Evolutionary conservation across 2,797 vertebrate genomes (phyloP).

Genomic region (Avahi laniger): DNA sequence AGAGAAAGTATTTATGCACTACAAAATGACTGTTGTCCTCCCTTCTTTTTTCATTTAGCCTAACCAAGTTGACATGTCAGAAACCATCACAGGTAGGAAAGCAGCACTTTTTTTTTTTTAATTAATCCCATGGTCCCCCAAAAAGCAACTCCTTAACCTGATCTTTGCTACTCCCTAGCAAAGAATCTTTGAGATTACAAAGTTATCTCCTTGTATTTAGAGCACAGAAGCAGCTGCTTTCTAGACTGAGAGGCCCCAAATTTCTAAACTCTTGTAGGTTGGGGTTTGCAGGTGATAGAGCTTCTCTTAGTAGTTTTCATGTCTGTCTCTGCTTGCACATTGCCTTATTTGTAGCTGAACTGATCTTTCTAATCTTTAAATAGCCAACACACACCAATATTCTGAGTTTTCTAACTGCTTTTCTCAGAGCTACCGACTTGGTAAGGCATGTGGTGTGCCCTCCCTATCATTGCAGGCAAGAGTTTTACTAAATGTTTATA

Average conservation of each 20-base stretch:
- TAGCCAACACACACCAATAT: neutral
- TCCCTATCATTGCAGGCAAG: neutral
- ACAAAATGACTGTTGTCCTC: neutral
- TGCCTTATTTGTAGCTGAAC: neutral
- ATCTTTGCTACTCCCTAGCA: constrained; percentile 1
- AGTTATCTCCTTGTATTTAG: constrained; percentile 13
- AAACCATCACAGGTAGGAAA: neutral
- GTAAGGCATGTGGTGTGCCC: neutral
- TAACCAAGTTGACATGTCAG: neutral
- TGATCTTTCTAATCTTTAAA: constrained; percentile 16
- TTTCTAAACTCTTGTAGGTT: neutral
- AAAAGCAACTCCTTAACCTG: neutral
- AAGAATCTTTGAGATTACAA: neutral
- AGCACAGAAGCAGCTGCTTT: neutral
- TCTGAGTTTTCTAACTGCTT: constrained; percentile 28
- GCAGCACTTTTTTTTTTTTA: neutral
- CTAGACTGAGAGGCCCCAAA: neutral
- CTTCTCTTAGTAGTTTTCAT: neutral
- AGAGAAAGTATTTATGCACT: constrained; percentile 7
- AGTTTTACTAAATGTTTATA: neutral
- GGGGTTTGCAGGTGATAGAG: neutral
- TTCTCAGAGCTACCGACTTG: neutral
- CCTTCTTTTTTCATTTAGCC: neutral
- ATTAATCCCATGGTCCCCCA: neutral
- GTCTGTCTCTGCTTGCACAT: neutral